A percentile compares a stretch with the other conserved stretches of the same genome.
Evolutionary conservation across 2,797 vertebrate genomes (phyloP).

Genomic region (Cichlasoma orientale): DNA sequence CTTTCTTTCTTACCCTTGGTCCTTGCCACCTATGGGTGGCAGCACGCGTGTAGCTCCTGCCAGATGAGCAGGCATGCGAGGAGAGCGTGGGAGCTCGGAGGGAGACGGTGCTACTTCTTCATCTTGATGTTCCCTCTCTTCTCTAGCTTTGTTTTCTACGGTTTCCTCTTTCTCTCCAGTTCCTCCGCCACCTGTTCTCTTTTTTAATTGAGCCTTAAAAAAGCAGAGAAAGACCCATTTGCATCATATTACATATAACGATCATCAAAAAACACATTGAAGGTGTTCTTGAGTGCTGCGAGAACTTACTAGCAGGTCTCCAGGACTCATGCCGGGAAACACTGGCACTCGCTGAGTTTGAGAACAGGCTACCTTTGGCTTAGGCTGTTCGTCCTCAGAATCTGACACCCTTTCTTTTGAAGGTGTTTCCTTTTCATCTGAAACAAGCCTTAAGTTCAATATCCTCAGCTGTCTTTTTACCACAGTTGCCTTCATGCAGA

Average conservation of each 20-base stretch:
- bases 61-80: constrained; percentile 70
- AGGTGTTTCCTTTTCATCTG: constrained; percentile 33
- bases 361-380: constrained; percentile 15
- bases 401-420: constrained; percentile 49
- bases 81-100: constrained; percentile 71
- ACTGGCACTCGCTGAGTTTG: constrained; percentile 78
- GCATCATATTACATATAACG: neutral
- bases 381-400: constrained; percentile 68
- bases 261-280: neutral
- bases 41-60: constrained; percentile 80
- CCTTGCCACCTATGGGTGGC: constrained; percentile 78
- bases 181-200: constrained; percentile 54
- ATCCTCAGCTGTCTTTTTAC: neutral
- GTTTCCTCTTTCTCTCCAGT: constrained; percentile 50
- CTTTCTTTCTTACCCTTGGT: constrained; percentile 77
- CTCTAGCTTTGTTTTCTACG: constrained; percentile 44
- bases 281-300: neutral
- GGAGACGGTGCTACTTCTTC: constrained; percentile 59
- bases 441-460: neutral
- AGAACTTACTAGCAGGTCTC: constrained; percentile 82
- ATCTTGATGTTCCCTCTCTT: constrained; percentile 71
- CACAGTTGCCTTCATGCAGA: neutral
- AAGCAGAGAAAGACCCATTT: neutral
- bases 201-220: constrained; percentile 86
- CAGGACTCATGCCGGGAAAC: constrained; percentile 86